Evolutionary conservation across 2,888 invertebrate species (phyloP).

Genomic region (Opisthograptis luteolata): DNA sequence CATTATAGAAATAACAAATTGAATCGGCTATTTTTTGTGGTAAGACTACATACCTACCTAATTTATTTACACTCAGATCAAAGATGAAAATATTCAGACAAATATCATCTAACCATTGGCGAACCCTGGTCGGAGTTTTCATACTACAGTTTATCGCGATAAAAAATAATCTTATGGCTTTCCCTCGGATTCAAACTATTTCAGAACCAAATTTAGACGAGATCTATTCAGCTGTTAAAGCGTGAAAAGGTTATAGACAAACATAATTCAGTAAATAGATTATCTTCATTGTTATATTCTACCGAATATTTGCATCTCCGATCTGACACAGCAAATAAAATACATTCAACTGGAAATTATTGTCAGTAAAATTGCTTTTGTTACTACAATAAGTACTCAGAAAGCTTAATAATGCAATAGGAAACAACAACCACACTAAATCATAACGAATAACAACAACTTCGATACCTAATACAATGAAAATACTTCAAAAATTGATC

Average conservation of each 20-base stretch:
- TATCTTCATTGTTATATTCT: too few relatives aligned
- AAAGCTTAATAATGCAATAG: slow-evolving; percentile 17
- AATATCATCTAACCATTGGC: too few relatives aligned
- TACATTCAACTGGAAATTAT: slow-evolving; percentile 60
- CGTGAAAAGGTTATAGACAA: too few relatives aligned
- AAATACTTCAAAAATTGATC: slow-evolving; percentile 31
- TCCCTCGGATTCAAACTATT: too few relatives aligned
- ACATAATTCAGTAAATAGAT: too few relatives aligned
- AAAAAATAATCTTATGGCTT: too few relatives aligned
- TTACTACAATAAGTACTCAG: slow-evolving; percentile 21
- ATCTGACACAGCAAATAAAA: slow-evolving; percentile 12
- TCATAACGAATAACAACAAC: slow-evolving; percentile 23
- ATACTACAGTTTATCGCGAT: too few relatives aligned
- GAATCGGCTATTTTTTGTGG: not conserved
- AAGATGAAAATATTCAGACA: not conserved
- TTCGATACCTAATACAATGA: slow-evolving; percentile 28
- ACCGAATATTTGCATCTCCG: not conserved
- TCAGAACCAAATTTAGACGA: too few relatives aligned
- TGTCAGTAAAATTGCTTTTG: slow-evolving; percentile 70
- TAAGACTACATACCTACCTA: slow-evolving; percentile 1
- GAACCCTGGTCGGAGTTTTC: too few relatives aligned
- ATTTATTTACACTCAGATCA: slow-evolving; percentile 1
- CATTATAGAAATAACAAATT: too few relatives aligned
- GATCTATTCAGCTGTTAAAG: too few relatives aligned
- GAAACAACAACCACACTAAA: slow-evolving; percentile 13